Evolutionary conservation across 2,113 vertebrate species (phyloP).

Genomic region (Anseranas semipalmata): DNA sequence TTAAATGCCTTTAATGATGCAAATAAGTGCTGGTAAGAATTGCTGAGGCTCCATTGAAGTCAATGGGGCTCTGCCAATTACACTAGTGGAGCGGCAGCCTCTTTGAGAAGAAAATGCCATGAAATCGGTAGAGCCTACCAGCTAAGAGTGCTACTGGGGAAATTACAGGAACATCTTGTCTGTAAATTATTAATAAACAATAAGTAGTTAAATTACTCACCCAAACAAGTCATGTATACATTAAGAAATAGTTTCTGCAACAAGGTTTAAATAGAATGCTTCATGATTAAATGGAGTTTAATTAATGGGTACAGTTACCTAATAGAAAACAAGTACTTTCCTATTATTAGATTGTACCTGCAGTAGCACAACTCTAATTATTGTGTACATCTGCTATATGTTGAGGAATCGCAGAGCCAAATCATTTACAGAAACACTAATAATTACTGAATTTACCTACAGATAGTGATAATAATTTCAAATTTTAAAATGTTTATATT

Average conservation of each 20-base stretch:
- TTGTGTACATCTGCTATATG: background rate
- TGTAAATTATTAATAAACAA: slow-evolving; percentile 4
- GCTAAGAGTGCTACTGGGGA: background rate
- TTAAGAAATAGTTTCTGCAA: background rate
- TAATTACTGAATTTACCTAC: background rate
- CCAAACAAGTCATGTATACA: background rate
- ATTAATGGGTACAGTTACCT: slow-evolving; percentile 4
- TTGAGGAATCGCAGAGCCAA: background rate
- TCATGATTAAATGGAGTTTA: slow-evolving; percentile 4
- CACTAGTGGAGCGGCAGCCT: background rate
- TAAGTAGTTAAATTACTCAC: background rate
- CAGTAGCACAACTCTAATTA: background rate
- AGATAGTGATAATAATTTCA: background rate
- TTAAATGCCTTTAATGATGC: background rate
- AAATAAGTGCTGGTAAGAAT: background rate
- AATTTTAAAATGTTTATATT: background rate
- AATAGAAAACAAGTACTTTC: background rate
- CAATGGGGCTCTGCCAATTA: background rate
- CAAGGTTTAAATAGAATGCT: background rate
- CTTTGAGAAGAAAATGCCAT: background rate
- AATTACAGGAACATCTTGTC: background rate
- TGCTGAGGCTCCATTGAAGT: background rate
- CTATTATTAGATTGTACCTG: background rate
- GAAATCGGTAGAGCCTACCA: background rate
- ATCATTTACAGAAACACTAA: background rate